phyloP scores from a whole-genome alignment of 2,113 vertebrate genomes.

The Myrmecobius fasciatus region DNA sequence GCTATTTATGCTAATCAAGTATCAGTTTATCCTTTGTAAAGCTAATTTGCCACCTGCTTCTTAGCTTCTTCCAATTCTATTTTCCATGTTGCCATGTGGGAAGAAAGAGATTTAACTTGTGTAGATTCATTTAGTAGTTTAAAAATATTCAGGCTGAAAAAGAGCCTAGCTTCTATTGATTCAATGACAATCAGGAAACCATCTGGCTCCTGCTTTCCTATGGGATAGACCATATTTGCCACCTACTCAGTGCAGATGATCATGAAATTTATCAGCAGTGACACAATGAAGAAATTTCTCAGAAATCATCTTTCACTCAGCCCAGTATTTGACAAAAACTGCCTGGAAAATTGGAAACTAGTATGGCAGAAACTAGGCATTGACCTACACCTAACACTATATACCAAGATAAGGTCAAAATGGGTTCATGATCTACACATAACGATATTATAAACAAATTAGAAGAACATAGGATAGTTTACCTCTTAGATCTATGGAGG shows the following conservation, averaged over 20 bases:
- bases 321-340: too few species aligned
- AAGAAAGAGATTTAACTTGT: background rate
- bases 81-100: background rate
- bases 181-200: slow-evolving; percentile 94
- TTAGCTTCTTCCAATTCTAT: background rate
- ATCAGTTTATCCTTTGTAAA: background rate
- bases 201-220: slow-evolving; percentile 97
- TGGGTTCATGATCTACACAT: too few species aligned
- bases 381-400: too few species aligned
- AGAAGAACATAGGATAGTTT: too few species aligned
- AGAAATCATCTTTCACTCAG: slow-evolving; percentile 95
- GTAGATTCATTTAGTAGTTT: background rate
- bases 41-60: background rate
- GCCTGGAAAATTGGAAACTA: too few species aligned
- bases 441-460: too few species aligned
- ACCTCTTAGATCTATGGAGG: too few species aligned
- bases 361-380: too few species aligned
- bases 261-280: slow-evolving; percentile 94
- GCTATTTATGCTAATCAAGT: background rate
- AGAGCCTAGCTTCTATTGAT: background rate
- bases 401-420: too few species aligned
- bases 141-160: background rate
- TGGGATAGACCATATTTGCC: slow-evolving; percentile 94
- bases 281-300: slow-evolving; percentile 95
- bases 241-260: slow-evolving; percentile 97